These are phyloP conservation scores for Dicycla oo DNA, from an alignment of 2,888 invertebrate species.

Conservation along the genomic window DNA sequence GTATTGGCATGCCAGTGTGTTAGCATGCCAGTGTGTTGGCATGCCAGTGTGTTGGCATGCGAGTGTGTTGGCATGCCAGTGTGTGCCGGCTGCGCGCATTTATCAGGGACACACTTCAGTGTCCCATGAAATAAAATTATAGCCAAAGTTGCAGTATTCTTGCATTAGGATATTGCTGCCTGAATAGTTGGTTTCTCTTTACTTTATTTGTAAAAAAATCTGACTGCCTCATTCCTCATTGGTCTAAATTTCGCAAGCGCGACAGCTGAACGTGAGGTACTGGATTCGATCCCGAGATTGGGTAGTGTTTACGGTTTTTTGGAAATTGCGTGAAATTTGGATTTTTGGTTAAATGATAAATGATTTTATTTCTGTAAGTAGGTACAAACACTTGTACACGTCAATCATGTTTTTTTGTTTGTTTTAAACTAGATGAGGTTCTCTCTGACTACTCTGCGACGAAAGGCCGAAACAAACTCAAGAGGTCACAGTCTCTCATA, in stretches of 20 bases:
- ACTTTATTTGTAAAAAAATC: not conserved
- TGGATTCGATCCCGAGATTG: not conserved
- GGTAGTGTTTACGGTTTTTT: no score
- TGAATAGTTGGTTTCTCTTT: not conserved
- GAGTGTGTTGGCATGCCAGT: constrained; percentile 24
- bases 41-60: no score
- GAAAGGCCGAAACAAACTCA: no score
- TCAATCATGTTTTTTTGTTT: no score
- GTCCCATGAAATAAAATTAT: constrained; percentile 82
- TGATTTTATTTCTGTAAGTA: no score
- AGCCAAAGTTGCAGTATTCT: constrained; percentile 72
- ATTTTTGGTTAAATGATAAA: no score
- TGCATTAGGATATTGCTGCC: constrained; percentile 56
- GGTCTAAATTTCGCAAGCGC: not conserved
- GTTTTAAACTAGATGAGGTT: no score
- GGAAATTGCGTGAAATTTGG: not conserved
- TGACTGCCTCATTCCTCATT: not conserved
- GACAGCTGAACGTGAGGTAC: not conserved
- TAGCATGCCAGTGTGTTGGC: constrained; percentile 42
- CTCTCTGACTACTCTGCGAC: no score
- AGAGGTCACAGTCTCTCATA: no score
- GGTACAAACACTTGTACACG: no score
- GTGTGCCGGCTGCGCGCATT: no score
- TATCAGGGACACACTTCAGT: constrained; percentile 73
- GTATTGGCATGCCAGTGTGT: constrained; percentile 42